phyloP scores from a whole-genome alignment of 1,140 invertebrate genomes.

The Parasteatoda tepidariorum region DNA sequence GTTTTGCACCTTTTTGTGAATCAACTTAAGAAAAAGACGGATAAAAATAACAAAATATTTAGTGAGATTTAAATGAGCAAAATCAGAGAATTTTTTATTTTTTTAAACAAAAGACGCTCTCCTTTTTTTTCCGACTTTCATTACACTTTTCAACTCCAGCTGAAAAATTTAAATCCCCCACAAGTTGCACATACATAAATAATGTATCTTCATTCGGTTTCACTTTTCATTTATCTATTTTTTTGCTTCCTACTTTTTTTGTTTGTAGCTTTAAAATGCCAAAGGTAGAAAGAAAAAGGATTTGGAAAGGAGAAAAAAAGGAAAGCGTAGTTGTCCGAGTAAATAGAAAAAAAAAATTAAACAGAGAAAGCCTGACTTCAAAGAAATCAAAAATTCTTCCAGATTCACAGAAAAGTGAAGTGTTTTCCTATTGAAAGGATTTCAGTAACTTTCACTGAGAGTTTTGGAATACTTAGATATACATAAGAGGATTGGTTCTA shows the following conservation, averaged over 20 bases:
- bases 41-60: too few species aligned
- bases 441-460: neutral
- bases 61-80: too few species aligned
- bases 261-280: neutral
- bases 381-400: neutral
- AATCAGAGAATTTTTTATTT: too few species aligned
- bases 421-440: neutral
- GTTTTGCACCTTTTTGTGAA: too few species aligned
- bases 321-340: neutral
- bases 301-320: neutral
- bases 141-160: too few species aligned
- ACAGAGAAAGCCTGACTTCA: neutral
- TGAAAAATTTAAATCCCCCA: neutral
- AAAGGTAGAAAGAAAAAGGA: neutral
- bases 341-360: neutral
- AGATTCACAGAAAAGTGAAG: neutral
- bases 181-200: neutral
- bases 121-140: too few species aligned
- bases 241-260: too few species aligned
- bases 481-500: neutral
- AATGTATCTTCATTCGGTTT: neutral
- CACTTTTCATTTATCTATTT: neutral
- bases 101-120: too few species aligned
- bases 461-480: neutral
- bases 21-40: too few species aligned